These are phyloP conservation scores for Drosophila repletoides DNA, from an alignment of 1,140 invertebrate species.

Conservation along the genomic window DNA sequence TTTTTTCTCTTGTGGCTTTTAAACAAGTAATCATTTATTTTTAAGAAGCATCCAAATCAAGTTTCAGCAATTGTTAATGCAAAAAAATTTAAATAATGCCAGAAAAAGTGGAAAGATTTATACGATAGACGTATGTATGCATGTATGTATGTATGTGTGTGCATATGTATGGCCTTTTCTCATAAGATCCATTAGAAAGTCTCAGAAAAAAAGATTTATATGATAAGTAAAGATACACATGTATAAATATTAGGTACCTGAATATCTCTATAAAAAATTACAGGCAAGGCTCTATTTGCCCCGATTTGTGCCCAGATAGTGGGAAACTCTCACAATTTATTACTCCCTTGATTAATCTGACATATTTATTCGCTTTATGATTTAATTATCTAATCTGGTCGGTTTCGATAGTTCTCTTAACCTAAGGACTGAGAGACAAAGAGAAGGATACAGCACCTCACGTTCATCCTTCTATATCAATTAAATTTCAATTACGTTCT, in stretches of 20 bases:
- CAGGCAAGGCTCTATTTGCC: conserved; percentile 3
- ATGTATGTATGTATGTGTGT: conserved; percentile 4
- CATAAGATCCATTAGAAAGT: conserved; percentile 44
- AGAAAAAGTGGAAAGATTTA: conserved; percentile 57
- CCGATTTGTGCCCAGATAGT: background rate
- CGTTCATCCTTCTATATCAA: too few species aligned
- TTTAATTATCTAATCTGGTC: too few species aligned
- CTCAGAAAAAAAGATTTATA: conserved; percentile 35
- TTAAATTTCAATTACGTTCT: too few species aligned
- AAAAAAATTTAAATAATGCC: conserved; percentile 31
- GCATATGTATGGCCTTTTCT: conserved; percentile 17
- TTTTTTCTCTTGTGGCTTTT: conserved; percentile 30
- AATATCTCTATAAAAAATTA: background rate
- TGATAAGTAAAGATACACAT: conserved; percentile 30
- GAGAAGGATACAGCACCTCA: too few species aligned
- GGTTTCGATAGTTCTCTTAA: too few species aligned
- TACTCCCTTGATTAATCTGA: too few species aligned
- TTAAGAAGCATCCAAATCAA: conserved; percentile 74
- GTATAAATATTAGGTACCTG: background rate
- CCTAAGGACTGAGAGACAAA: too few species aligned
- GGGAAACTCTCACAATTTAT: too few species aligned
- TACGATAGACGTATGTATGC: conserved; percentile 14
- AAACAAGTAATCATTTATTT: conserved; percentile 69
- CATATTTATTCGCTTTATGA: too few species aligned
- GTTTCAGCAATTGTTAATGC: conserved; percentile 71